These are phyloP conservation scores for Microcebus murinus DNA, from an alignment of 2,113 vertebrate species.

Conservation along the genomic window DNA sequence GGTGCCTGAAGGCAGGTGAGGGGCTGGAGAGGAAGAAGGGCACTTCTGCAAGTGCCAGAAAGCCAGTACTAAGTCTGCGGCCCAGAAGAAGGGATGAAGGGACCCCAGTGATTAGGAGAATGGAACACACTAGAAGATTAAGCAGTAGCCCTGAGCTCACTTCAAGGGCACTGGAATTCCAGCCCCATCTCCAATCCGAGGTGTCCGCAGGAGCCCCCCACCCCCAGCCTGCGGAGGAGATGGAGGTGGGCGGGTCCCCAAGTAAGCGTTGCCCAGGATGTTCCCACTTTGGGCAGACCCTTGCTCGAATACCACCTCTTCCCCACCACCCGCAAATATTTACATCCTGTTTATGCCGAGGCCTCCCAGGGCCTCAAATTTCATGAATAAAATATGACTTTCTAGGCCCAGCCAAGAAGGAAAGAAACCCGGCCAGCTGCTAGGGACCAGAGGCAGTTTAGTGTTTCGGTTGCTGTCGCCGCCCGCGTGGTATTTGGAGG, in stretches of 20 bases:
- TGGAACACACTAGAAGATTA: neutral
- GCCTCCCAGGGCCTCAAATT: slow-evolving; percentile 73
- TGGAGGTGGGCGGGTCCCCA: slow-evolving; percentile 27
- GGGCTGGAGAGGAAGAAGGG: neutral
- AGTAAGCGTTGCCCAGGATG: neutral
- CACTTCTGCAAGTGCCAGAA: neutral
- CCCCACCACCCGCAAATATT: slow-evolving; percentile 78
- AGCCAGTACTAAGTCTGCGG: neutral
- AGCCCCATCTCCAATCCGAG: neutral
- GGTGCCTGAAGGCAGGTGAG: neutral
- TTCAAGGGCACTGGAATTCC: neutral
- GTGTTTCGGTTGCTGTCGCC: slow-evolving; percentile 81
- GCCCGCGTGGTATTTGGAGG: slow-evolving; percentile 48
- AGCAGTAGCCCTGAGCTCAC: neutral
- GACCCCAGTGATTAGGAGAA: fast-evolving
- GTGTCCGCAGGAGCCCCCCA: neutral
- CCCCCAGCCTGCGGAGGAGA: neutral
- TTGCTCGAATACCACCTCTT: neutral
- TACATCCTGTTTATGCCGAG: slow-evolving; percentile 82
- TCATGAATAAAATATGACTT: slow-evolving; percentile 87
- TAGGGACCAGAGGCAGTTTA: slow-evolving; percentile 71
- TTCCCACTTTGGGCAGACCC: neutral
- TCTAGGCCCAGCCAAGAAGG: slow-evolving; percentile 67
- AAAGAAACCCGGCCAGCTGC: slow-evolving; percentile 81
- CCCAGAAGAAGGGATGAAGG: too few relatives aligned